These are phyloP conservation scores for Petrocephalus microphthalmus DNA, from an alignment of 2,113 vertebrate genomes.

Conservation along the genomic window DNA sequence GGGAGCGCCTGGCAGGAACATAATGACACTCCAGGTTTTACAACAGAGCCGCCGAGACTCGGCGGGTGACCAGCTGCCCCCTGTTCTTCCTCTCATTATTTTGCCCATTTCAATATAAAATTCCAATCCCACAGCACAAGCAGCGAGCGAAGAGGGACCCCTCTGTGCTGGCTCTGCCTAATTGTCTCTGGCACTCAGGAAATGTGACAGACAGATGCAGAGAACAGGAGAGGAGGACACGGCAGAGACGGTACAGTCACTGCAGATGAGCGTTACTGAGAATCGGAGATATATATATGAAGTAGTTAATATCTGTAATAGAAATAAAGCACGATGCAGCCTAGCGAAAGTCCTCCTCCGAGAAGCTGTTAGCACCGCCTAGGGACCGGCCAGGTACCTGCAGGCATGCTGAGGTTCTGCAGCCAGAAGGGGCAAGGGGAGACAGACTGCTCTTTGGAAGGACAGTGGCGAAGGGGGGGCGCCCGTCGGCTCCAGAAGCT, in stretches of 20 bases:
- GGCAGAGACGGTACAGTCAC: not conserved
- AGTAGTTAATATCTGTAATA: not conserved
- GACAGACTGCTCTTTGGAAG: not conserved
- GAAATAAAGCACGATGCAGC: not conserved
- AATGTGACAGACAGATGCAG: slow-evolving; percentile 29
- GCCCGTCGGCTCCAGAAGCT: not conserved
- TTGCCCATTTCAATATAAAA: slow-evolving; percentile 14
- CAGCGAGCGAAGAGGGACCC: not conserved
- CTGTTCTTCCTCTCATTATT: not conserved
- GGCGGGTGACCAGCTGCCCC: not conserved
- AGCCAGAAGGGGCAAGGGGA: not conserved
- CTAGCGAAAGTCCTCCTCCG: not conserved
- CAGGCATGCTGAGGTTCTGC: not conserved
- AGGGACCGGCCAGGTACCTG: not conserved
- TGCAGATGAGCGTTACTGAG: not conserved
- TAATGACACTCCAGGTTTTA: slow-evolving; percentile 2
- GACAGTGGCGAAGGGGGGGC: not conserved
- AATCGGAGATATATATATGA: not conserved
- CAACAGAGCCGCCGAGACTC: not conserved
- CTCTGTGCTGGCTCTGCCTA: not conserved
- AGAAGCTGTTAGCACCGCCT: not conserved
- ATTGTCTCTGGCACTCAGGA: slow-evolving; percentile 13
- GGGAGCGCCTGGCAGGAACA: not conserved
- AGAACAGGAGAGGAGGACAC: slow-evolving; percentile 20
- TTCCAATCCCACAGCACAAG: not conserved